Evolutionary conservation across 2,113 vertebrate species (phyloP), one percentile per base, ranked within the genome.

Genomic region (Burhinus bistriatus): DNA sequence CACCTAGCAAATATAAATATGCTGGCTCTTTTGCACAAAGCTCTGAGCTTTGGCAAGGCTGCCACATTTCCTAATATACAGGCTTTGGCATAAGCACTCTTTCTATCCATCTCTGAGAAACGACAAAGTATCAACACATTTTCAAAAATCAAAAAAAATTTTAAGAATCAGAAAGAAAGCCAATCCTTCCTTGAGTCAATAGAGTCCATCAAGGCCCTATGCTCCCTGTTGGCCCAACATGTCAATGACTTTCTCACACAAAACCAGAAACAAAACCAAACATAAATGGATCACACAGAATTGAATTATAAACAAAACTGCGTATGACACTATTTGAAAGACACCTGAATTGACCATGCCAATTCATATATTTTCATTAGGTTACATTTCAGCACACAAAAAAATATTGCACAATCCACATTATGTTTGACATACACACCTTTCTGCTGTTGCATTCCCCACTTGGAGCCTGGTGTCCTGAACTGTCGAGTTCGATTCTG

Each of bases 371-470:
- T 57, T 95, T 76, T 62, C 47, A 61, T 42, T 30, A 76, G 18
- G 16, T 30, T 36, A 45, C 12, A 57, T 25, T 84, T 64, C 57
- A 81, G 14, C 34, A 64, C 64, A 44, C 69, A 47, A 49, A 30
- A 26, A 11, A 27, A 27, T 6, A 54, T 6, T 18, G 12, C 6
- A 4, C 34, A 78, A 30, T 15, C 17, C 11, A 49, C 6, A 3
- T 29, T 15, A 26, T 3, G 22, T 64, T 40, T 55, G 38, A 22
- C 15, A n/a, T 2, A 96, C 88, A 80, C 71, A 99, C 99, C 99
- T 97, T 98, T 98, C 91, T 98, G 98, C 45, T 98, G 95, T 21
- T 98, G 98, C 62, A 96, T 97, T 97, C 77, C 98, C 98, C 90
- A 98, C 30, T 97, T 98, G 90, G 55, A 87, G 78, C 95, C 93